A percentile compares a stretch with the other conserved stretches of the same genome.
phyloP scores from a whole-genome alignment of 2,113 vertebrate species.

The Erythrolamprus reginae region DNA sequence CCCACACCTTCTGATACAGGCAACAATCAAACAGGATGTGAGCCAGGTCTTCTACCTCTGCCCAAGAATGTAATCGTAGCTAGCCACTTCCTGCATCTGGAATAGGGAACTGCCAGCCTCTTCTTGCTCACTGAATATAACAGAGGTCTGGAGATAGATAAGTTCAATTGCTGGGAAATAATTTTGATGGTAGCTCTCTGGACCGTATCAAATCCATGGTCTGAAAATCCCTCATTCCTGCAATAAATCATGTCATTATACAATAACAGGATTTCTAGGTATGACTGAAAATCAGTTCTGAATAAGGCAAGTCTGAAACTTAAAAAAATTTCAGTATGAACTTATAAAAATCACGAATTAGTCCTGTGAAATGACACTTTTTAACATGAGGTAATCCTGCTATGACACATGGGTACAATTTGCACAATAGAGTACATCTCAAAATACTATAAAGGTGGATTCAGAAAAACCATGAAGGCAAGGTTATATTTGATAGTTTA shows the following conservation, averaged over 20 bases:
- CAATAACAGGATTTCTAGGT: not conserved
- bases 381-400: not conserved
- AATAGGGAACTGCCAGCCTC: not conserved
- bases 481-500: not conserved
- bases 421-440: not conserved
- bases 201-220: not conserved
- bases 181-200: not conserved
- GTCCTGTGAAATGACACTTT: not conserved
- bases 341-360: not conserved
- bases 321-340: not conserved
- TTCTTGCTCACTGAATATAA: not conserved
- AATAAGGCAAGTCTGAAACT: not conserved
- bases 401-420: not conserved
- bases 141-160: not conserved
- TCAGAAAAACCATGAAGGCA: not conserved
- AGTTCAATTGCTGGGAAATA: not conserved
- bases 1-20: too few species aligned
- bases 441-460: not conserved
- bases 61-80: too few species aligned
- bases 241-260: not conserved
- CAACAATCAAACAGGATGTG: too few species aligned
- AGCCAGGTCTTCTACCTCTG: too few species aligned
- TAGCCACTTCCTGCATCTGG: not conserved
- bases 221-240: not conserved
- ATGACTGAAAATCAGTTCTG: not conserved